A percentile compares a stretch with the other conserved stretches of the same genome.
Evolutionary conservation across 2,888 invertebrate genomes (phyloP).

Genomic region (Tethea ocularis): DNA sequence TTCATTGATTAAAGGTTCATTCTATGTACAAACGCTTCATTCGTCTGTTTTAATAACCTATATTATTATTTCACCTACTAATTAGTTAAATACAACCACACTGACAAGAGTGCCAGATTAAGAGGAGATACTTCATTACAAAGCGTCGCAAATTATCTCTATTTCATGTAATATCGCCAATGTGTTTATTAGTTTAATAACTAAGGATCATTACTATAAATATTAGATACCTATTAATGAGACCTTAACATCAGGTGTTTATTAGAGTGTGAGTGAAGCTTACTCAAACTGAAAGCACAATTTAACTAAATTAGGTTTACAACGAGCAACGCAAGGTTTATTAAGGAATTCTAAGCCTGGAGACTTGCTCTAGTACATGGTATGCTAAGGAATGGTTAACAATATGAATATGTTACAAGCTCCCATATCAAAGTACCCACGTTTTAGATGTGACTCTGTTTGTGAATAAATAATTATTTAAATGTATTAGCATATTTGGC

Average conservation of each 20-base stretch:
- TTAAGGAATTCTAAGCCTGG: not conserved
- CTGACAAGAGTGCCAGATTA: too few species aligned
- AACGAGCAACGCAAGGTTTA: not conserved
- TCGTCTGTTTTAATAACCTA: too few species aligned
- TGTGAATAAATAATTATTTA: not conserved
- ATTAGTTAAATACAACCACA: too few species aligned
- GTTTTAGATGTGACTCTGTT: not conserved
- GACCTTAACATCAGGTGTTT: not conserved
- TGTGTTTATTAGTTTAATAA: too few species aligned
- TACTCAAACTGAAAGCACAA: not conserved
- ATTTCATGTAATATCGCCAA: too few species aligned
- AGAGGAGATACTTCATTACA: too few species aligned
- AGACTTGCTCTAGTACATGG: not conserved
- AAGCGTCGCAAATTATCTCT: too few species aligned
- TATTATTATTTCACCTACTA: too few species aligned
- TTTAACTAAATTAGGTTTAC: not conserved
- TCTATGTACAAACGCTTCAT: slow-evolving; percentile 7
- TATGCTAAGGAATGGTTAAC: not conserved
- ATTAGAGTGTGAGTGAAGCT: not conserved
- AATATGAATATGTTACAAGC: not conserved
- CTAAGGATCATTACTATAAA: too few species aligned
- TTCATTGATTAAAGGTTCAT: slow-evolving; percentile 20
- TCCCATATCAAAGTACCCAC: too few species aligned
- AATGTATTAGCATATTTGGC: too few species aligned
- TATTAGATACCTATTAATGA: not conserved